Evolutionary conservation across 2,113 vertebrate species (phyloP), one percentile per base, ranked within the genome.

Genomic region (Neodontobutis hainanensis): DNA sequence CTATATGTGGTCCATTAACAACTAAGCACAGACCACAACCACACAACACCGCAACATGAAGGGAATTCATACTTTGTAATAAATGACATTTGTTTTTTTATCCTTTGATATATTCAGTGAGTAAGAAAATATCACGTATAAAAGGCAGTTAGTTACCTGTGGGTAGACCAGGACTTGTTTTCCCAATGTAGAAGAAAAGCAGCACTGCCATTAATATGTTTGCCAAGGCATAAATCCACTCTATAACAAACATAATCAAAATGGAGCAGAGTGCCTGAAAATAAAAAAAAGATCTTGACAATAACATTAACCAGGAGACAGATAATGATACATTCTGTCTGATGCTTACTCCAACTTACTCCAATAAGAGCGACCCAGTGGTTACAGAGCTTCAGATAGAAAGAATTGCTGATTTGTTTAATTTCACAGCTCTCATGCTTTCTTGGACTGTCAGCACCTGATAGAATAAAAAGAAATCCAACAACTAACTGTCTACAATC

Each of bases 141-240:
- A 46, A 70, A 60, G 5, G 11, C 16, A 75, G 77, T 93, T 87
- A 75, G 77, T 93, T 87, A 98, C 97, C 97, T 81, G 75, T 91
- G 35, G 94, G 94, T 53, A 98, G 92, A 44, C 97, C 97, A 32
- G 97, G 97, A 72, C 91, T 99, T 64, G 93, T 87, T 90, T 89
- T 92, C 34, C 97, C 95, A 0, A 98, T 99, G 89, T 99, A 99
- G 86, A 98, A 90, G 87, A 94, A 98, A 46, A 98, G 87, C 49
- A 96, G 35, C 68, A 94, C 55, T 0, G 94, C 96, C 5, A 94
- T 68, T 5, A 88, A 87, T 56, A 99, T 92, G 82, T 94, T 97
- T 67, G 91, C 80, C 35, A 98, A 85, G 11, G 97, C 94, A 12
- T 98, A 99, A 75, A 95, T 90, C 97, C 97, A 99, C 81, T 99